Evolutionary conservation across 1,140 invertebrate genomes (phyloP).

Genomic region (Cydia pomonella): DNA sequence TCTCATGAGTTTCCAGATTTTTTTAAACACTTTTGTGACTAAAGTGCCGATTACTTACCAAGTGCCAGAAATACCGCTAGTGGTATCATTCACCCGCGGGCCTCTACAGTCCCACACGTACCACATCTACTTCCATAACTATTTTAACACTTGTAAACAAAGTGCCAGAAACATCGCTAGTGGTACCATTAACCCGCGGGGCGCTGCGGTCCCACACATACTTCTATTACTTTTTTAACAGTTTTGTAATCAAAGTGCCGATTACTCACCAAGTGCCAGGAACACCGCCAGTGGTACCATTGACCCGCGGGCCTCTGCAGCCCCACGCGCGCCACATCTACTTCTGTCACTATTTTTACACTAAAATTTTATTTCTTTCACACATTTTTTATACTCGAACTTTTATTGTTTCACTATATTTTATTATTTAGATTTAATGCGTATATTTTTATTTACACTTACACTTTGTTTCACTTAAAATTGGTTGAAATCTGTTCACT

Average conservation of each 20-base stretch:
- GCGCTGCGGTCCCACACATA: background rate
- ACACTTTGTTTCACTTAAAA: too few species aligned
- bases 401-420: background rate
- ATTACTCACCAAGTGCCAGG: constrained; percentile 2
- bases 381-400: background rate
- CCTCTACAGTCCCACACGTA: background rate
- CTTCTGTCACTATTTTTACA: background rate
- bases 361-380: background rate
- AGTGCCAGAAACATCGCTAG: constrained; percentile 15
- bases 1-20: too few species aligned
- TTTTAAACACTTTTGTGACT: too few species aligned
- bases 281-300: constrained; percentile 23
- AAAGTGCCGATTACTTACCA: background rate
- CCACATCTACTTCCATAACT: background rate
- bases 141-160: background rate
- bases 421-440: background rate
- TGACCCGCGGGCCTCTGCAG: constrained; percentile 12
- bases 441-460: too few species aligned
- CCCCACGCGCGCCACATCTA: constrained; percentile 12
- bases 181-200: constrained; percentile 18
- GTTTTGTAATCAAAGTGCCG: background rate
- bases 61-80: constrained; percentile 14
- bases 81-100: constrained; percentile 8
- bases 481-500: too few species aligned
- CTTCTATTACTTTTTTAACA: background rate